These are phyloP conservation scores for Philhelius pedissequus DNA, from an alignment of 2,888 invertebrate species.

Conservation along the genomic window DNA sequence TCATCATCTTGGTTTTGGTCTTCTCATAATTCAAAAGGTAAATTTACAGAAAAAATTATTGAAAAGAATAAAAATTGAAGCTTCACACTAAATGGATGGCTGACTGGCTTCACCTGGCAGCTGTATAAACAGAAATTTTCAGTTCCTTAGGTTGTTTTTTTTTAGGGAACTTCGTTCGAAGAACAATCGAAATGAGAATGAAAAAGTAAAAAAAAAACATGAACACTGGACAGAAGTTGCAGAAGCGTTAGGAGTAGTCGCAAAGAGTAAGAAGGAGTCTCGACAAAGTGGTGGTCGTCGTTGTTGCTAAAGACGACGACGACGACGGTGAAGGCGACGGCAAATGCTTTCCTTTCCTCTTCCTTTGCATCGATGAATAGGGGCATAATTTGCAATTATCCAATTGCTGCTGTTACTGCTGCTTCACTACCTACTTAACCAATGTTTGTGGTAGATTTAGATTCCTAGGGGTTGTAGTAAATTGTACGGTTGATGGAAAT, in stretches of 20 bases:
- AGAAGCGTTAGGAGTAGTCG: neutral
- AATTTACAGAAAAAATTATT: slow-evolving; percentile 44
- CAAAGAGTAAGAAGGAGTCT: neutral
- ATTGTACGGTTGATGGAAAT: neutral
- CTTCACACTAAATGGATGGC: slow-evolving; percentile 40
- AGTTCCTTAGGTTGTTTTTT: slow-evolving; percentile 11
- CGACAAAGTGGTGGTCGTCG: slow-evolving; percentile 54
- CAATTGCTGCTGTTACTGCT: slow-evolving; percentile 40
- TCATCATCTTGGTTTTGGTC: slow-evolving; percentile 10
- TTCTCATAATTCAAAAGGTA: slow-evolving; percentile 66
- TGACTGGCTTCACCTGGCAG: slow-evolving; percentile 41
- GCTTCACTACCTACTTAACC: neutral
- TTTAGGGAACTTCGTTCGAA: slow-evolving; percentile 26
- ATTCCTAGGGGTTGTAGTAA: slow-evolving; percentile 28
- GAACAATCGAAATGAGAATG: slow-evolving; percentile 37
- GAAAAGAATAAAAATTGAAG: slow-evolving; percentile 45
- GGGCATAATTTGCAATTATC: slow-evolving; percentile 63
- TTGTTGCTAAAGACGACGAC: neutral
- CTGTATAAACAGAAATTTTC: slow-evolving; percentile 55
- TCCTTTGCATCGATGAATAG: slow-evolving; percentile 54
- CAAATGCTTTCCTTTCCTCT: neutral
- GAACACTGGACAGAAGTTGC: slow-evolving; percentile 44
- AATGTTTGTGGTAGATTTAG: neutral
- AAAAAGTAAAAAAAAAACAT: neutral
- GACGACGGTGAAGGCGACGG: neutral